These are phyloP conservation scores for Diloba caeruleocephala DNA, from an alignment of 2,888 invertebrate genomes.

Conservation along the genomic window DNA sequence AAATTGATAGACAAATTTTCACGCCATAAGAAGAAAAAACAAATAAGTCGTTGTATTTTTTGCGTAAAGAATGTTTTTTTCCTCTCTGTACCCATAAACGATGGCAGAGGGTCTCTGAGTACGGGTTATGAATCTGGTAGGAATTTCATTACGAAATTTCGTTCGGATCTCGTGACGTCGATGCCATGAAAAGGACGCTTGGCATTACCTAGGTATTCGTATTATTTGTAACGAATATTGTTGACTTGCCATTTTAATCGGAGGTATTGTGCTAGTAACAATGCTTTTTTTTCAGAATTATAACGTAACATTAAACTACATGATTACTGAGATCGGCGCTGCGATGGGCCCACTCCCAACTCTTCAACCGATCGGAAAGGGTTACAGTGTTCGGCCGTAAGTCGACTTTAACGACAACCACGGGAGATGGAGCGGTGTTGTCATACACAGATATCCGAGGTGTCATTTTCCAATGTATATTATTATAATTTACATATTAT, in stretches of 20 bases:
- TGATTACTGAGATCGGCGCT: no score
- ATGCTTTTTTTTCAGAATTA: no score
- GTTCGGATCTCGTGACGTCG: constrained; percentile 58
- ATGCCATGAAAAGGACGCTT: constrained; percentile 54
- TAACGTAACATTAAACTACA: no score
- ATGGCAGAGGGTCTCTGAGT: constrained; percentile 37
- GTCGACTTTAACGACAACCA: no score
- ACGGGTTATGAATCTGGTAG: constrained; percentile 70
- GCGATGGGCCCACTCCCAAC: no score
- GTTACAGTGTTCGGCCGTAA: no score
- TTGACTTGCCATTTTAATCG: background rate
- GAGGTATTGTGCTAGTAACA: background rate
- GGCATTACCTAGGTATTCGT: constrained; percentile 24
- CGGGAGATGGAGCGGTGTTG: no score
- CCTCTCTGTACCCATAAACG: constrained; percentile 54
- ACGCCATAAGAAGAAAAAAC: background rate
- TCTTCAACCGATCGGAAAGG: no score
- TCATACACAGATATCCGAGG: no score
- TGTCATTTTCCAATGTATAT: no score
- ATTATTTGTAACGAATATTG: constrained; percentile 35
- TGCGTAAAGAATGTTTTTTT: constrained; percentile 37
- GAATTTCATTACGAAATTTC: constrained; percentile 79
- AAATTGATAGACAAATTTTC: no score
- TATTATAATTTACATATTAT: no score
- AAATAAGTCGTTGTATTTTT: constrained; percentile 31